Evolutionary conservation across 2,113 vertebrate species (phyloP), one percentile per base, ranked within the genome.

Genomic region (Boleophthalmus pectinirostris): DNA sequence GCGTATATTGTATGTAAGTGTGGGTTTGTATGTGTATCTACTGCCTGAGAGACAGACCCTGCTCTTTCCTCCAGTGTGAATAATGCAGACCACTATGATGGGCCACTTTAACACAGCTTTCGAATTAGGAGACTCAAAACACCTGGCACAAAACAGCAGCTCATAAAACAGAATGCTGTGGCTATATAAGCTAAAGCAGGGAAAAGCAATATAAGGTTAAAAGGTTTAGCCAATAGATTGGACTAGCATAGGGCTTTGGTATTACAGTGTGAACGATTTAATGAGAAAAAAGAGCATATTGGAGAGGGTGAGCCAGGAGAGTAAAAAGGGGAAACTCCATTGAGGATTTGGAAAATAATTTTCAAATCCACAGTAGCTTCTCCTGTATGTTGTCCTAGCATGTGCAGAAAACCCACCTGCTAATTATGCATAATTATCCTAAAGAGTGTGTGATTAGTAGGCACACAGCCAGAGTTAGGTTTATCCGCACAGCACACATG

Each of bases 1-100:
- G 74, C 61, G 64, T 24, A n/a, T 80, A 67, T 49, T 67, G 77
- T 64, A 75, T 78, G 77, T 71, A 72, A 35, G 73, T 57, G 43
- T 53, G 25, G 57, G 72, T 75, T 65, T 74, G 81, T 72, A 60
- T 68, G 58, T 70, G 70, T 47, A 29, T 43, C 23, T 53, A 78
- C 33, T 66, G 71, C 20, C 56, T 73, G 60, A 68, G 74, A 85
- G 57, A 73, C 73, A 84, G 66, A 51, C 63, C 1, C 57, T 33
- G 75, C 69, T 78, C 25, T 85, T 70, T 80, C 57, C 81, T 70
- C 23, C 56, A 24, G 68, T 5, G 82, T 91, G 84, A 91, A 91
- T 92, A 90, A 92, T 91, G 90, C 82, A 92, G 85, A 81, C 57
- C n/a, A 20, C 73, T 57, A 76, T 67, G 80, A 81, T 85, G 78